Evolutionary conservation across 2,113 vertebrate species (phyloP).

Genomic region (Odocoileus virginianus): DNA sequence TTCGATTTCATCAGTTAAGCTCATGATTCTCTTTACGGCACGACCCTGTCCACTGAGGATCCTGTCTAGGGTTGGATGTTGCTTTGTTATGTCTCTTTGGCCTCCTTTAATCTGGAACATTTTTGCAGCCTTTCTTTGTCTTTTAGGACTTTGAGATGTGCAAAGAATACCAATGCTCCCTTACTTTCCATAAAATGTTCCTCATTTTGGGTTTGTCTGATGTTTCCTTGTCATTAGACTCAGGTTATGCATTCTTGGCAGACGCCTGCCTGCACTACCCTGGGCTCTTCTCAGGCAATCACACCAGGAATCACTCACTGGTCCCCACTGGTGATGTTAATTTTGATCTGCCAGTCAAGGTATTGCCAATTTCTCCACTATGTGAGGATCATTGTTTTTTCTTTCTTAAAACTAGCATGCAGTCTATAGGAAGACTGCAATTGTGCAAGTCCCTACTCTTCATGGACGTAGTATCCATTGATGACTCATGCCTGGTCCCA

Average conservation of each 20-base stretch:
- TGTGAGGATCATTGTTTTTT: neutral
- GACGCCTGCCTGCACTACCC: neutral
- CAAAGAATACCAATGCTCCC: neutral
- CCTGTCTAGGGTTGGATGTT: neutral
- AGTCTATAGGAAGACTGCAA: neutral
- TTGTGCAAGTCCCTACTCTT: neutral
- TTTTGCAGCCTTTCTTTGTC: neutral
- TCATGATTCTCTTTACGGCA: neutral
- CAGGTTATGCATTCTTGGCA: neutral
- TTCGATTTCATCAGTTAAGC: neutral
- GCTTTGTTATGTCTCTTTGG: neutral
- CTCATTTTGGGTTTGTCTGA: neutral
- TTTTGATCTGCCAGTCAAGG: neutral
- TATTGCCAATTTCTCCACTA: neutral
- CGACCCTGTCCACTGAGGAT: neutral
- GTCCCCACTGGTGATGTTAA: neutral
- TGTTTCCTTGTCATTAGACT: neutral
- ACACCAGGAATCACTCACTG: neutral
- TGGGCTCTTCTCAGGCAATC: neutral
- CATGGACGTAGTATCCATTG: rapidly evolving
- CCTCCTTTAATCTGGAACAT: neutral
- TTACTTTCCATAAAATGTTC: neutral
- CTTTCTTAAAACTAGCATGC: neutral
- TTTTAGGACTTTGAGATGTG: neutral
- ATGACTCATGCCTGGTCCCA: neutral